Percentiles rank a stretch among this genome's conserved stretches.
These are phyloP conservation scores for Caenorhabditis uteleia DNA, from an alignment of 2,888 invertebrate genomes.

Conservation along the genomic window DNA sequence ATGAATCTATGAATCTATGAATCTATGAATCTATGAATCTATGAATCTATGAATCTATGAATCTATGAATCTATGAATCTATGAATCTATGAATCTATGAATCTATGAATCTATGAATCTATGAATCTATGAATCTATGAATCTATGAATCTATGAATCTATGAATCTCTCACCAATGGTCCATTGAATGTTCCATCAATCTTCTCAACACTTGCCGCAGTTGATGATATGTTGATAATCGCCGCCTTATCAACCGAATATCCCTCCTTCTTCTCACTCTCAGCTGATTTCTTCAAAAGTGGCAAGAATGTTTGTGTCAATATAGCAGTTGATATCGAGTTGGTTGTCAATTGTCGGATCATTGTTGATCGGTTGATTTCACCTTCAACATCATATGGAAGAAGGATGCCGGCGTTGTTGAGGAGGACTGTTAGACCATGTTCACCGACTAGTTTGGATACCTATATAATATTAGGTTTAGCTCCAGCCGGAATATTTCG, in stretches of 20 bases:
- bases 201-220: slow-evolving; percentile 37
- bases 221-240: slow-evolving; percentile 52
- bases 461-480: too few relatives aligned
- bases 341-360: slow-evolving; percentile 20
- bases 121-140: too few relatives aligned
- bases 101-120: too few relatives aligned
- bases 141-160: not conserved
- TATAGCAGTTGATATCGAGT: slow-evolving; percentile 18
- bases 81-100: too few relatives aligned
- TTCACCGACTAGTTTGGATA: slow-evolving; percentile 21
- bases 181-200: slow-evolving; percentile 41
- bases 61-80: too few relatives aligned
- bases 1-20: too few relatives aligned
- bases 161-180: slow-evolving; percentile 12
- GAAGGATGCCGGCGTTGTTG: slow-evolving; percentile 40
- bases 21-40: too few relatives aligned
- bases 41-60: too few relatives aligned
- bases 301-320: slow-evolving; percentile 40
- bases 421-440: slow-evolving; percentile 31
- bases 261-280: slow-evolving; percentile 7
- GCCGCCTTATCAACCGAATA: slow-evolving; percentile 43
- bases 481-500: too few relatives aligned
- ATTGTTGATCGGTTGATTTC: slow-evolving; percentile 23
- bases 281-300: slow-evolving; percentile 36
- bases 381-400: slow-evolving; percentile 26